Evolutionary conservation across 2,113 vertebrate genomes (phyloP), one percentile per base, ranked within the genome.

Genomic region (Dipodomys stephensi): DNA sequence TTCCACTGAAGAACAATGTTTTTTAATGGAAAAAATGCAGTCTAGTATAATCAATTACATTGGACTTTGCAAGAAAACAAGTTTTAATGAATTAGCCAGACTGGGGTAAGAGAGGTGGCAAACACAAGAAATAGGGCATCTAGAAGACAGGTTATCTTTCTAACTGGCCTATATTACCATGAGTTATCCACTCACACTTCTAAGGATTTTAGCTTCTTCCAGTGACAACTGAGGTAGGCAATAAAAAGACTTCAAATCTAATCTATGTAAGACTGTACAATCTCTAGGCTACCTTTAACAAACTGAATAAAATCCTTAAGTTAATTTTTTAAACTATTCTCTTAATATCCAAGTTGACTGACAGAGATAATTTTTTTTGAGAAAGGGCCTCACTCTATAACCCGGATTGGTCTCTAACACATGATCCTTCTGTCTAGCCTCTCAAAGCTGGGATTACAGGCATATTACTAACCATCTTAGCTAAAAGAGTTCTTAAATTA

Each of bases 1-100:
- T 57, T 57, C 53, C 53, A 57, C 53, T 57, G 53, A 57, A 57
- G 53, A 57, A 57, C 53, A 57, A 57, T 57, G 15, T 57, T 57
- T 95, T 95, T 91, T 81, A 93, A 86, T 67, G 22, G 35, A 81
- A 92, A 90, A 72, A 79, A 77, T 67, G 78, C n/a, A 96, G 83
- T n/a, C 30, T 49, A 82, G 18, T 77, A 19, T 30, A 92, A 67
- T 68, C 46, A 71, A 22, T 94, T 73, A 76, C 15, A 27, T 15
- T 93, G 35, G 30, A 87, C 72, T 87, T 87, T 44, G 89, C 80
- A 96, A 87, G 53, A 57, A 57, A 57, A 57, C 53, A 57, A 57
- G 53, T 57, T 57, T 53, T 82, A 28, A 91, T 13, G 73, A 35
- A 13, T 28, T 94, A 39, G 4, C 39, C 39, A 39, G 39, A 39